Percentiles rank a stretch among this genome's conserved stretches.
Evolutionary conservation across 2,888 invertebrate species (phyloP).

Genomic region (Myathropa florea): DNA sequence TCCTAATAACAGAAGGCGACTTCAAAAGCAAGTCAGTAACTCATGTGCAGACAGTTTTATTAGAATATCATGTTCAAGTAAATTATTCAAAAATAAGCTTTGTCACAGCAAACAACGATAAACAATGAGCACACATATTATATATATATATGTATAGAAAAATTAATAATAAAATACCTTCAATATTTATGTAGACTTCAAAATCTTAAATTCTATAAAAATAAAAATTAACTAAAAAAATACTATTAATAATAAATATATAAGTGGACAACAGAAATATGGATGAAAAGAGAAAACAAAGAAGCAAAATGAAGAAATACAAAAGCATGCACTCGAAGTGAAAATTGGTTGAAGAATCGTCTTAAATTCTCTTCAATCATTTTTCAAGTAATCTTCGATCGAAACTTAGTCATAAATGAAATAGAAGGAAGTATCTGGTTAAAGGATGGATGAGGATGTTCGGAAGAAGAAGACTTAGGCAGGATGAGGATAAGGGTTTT

Average conservation of each 20-base stretch:
- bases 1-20: too few species aligned
- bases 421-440: slow-evolving; percentile 49
- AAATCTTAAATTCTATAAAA: slow-evolving; percentile 34
- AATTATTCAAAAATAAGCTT: too few species aligned
- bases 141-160: too few species aligned
- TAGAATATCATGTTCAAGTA: background rate
- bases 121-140: slow-evolving; percentile 12
- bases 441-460: slow-evolving; percentile 59
- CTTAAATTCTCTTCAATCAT: slow-evolving; percentile 52
- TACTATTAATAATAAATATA: slow-evolving; percentile 48
- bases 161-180: slow-evolving; percentile 14
- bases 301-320: slow-evolving; percentile 35
- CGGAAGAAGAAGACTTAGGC: slow-evolving; percentile 51
- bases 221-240: slow-evolving; percentile 38
- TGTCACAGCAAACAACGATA: slow-evolving; percentile 28
- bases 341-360: slow-evolving; percentile 43
- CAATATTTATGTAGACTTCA: slow-evolving; percentile 54
- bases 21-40: too few species aligned
- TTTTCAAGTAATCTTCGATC: slow-evolving; percentile 60
- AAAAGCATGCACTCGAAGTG: slow-evolving; percentile 68
- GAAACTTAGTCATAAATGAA: slow-evolving; percentile 71
- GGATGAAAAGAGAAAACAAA: slow-evolving; percentile 49
- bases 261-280: slow-evolving; percentile 66
- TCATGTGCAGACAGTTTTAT: background rate
- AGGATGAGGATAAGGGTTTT: slow-evolving; percentile 26